Evolutionary conservation across 1,140 invertebrate genomes (phyloP), one percentile per base, ranked within the genome.

Genomic region (Penaeus chinensis): DNA sequence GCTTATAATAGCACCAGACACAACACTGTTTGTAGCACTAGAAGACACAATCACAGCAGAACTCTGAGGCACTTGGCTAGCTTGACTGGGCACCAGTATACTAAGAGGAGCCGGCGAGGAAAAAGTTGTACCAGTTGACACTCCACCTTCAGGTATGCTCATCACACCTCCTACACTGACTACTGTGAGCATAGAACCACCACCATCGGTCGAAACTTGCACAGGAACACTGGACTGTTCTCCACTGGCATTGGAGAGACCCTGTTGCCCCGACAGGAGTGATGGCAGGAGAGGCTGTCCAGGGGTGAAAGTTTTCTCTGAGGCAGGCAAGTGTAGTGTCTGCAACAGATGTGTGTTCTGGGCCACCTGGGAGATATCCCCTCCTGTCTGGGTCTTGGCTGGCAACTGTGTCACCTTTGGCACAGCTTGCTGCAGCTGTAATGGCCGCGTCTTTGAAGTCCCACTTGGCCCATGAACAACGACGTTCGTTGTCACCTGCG

Each of bases 1-100:
- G 82, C 82, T 88, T 80, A 84, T 71, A 54, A 88, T 84, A 88
- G 87, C 87, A 88, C 87, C 87, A 80, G 87, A 88, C 82, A 88
- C 76, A 84, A 88, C 82, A 88, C 81, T 88, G 82, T 88, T 84
- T 84, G 82, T 84, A 84, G 87, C 82, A 84, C 87, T 88, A 84
- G 87, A 88, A 84, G 87, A 88, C 76, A 77, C 87, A 84, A 88
- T 88, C 87, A 88, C 87, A 88, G 87, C 82, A 84, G 87, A 84
- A 88, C 82, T 88, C 60, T 65, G 87, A 88, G 87, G 87, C 87
- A 88, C 87, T 88, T 88, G 87, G 87, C 81, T 88, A 71, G 86
- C 86, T 88, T 88, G 86, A 79, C 86, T 88, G 60, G 81, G 80
- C 74, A 88, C 86, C 71, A 88, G 80, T 69, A 87, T 87, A 74